Conservation (phyloP, 2,888 invertebrate genomes). For the Seira ritae region DNA sequence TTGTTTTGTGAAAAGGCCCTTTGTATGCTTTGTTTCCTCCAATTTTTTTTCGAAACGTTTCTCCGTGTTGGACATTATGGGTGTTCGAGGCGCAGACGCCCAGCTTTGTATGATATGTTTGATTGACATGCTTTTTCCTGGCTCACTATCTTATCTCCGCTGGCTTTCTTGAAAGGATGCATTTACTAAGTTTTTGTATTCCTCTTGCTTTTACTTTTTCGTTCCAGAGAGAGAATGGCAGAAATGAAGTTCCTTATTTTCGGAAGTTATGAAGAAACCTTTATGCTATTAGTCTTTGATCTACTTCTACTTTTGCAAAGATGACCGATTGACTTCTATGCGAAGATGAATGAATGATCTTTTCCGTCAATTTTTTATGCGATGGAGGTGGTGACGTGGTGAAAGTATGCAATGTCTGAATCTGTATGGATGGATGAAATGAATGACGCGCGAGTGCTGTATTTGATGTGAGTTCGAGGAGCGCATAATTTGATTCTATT, state of each 20-base stretch:
- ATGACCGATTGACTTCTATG: slow-evolving; percentile 29
- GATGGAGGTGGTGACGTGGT: too few relatives aligned
- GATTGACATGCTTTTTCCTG: neutral
- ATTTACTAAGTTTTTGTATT: too few relatives aligned
- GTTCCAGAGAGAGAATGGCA: slow-evolving; percentile 23
- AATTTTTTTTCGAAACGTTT: too few relatives aligned
- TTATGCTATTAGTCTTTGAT: slow-evolving; percentile 26
- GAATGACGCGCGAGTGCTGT: slow-evolving; percentile 18
- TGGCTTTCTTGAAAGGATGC: too few relatives aligned
- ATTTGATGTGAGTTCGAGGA: slow-evolving; percentile 30
- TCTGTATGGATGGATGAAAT: slow-evolving; percentile 27
- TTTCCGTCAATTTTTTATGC: slow-evolving; percentile 4
- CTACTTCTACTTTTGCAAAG: slow-evolving; percentile 22
- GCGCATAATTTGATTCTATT: too few relatives aligned
- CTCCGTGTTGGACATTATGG: too few relatives aligned
- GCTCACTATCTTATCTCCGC: slow-evolving; percentile 7
- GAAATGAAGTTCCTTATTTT: slow-evolving; percentile 17
- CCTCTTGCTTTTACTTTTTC: neutral
- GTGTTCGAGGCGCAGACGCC: too few relatives aligned
- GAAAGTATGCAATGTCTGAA: slow-evolving; percentile 28
- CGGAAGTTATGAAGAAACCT: neutral
- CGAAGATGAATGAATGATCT: slow-evolving; percentile 29
- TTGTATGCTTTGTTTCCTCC: too few relatives aligned
- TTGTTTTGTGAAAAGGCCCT: too few relatives aligned
- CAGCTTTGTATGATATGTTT: too few relatives aligned